A percentile compares a stretch with the other conserved stretches of the same genome.
Evolutionary conservation across 2,888 invertebrate genomes (phyloP).

Genomic region (Agrochola lota): DNA sequence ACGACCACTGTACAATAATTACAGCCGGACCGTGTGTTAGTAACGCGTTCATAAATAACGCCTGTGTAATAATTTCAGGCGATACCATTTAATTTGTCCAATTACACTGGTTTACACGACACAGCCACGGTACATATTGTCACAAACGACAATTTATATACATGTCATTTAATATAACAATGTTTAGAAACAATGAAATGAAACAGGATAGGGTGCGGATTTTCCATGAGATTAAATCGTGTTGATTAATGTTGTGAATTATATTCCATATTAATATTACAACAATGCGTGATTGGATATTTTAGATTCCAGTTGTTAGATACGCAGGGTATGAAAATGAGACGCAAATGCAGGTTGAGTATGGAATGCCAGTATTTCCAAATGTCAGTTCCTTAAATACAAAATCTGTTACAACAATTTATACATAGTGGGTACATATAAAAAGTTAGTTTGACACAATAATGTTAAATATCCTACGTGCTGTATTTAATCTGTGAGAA

Average conservation of each 20-base stretch:
- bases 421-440: not conserved
- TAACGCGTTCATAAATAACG: slow-evolving; percentile 62
- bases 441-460: too few relatives aligned
- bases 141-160: slow-evolving; percentile 56
- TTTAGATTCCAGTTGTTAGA: not conserved
- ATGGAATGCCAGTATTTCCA: not conserved
- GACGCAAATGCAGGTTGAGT: not conserved
- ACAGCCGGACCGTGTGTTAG: slow-evolving; percentile 38
- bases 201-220: not conserved
- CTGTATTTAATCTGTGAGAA: not conserved
- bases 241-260: not conserved
- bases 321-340: not conserved
- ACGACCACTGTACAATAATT: slow-evolving; percentile 49
- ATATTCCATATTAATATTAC: too few relatives aligned
- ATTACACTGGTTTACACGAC: slow-evolving; percentile 60
- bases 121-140: slow-evolving; percentile 46
- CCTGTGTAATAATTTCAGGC: slow-evolving; percentile 57
- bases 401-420: not conserved
- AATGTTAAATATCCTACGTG: not conserved
- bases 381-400: not conserved
- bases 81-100: slow-evolving; percentile 61
- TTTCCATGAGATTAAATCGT: slow-evolving; percentile 2
- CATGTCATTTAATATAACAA: slow-evolving; percentile 23
- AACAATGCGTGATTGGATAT: not conserved
- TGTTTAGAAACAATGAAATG: slow-evolving; percentile 48